Evolutionary conservation across 2,888 invertebrate genomes (phyloP).

Genomic region (Aspidiotus destructor): DNA sequence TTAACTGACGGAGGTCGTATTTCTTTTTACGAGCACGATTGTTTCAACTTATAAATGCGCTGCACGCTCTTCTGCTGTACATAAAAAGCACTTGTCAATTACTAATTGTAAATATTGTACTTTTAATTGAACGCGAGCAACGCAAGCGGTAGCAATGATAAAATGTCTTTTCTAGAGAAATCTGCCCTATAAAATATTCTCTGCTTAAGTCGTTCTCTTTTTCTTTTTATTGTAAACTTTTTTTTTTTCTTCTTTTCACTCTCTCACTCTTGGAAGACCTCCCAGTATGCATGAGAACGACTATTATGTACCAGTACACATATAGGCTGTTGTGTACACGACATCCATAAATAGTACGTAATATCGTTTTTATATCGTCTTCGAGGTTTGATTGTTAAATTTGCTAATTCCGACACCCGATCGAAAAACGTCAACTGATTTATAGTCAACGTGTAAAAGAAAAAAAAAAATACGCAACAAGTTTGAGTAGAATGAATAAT

Average conservation of each 20-base stretch:
- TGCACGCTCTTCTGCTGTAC: constrained; percentile 16
- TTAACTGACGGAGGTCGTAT: constrained; percentile 9
- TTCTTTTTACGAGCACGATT: constrained; percentile 14
- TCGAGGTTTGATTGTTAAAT: not conserved
- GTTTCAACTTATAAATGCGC: constrained; percentile 1
- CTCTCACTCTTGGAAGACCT: not conserved
- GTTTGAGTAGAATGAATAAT: no score
- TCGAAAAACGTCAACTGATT: not conserved
- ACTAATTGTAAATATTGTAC: constrained; percentile 25
- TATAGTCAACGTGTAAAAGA: not conserved
- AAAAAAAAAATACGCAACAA: no score
- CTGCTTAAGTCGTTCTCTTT: constrained; percentile 8
- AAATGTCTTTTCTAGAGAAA: constrained; percentile 20
- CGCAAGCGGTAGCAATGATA: not conserved
- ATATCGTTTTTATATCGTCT: not conserved
- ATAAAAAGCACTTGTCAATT: constrained; percentile 29
- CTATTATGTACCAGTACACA: not conserved
- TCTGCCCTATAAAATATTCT: constrained; percentile 19
- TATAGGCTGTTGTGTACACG: constrained; percentile 3
- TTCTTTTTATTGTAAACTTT: constrained; percentile 1
- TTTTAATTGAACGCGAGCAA: constrained; percentile 27
- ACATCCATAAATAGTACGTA: not conserved
- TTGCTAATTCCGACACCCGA: constrained; percentile 4
- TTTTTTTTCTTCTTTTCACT: not conserved
- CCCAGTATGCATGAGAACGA: constrained; percentile 2